Conservation (phyloP, 2,113 vertebrate species). For the Talpa occidentalis region DNA sequence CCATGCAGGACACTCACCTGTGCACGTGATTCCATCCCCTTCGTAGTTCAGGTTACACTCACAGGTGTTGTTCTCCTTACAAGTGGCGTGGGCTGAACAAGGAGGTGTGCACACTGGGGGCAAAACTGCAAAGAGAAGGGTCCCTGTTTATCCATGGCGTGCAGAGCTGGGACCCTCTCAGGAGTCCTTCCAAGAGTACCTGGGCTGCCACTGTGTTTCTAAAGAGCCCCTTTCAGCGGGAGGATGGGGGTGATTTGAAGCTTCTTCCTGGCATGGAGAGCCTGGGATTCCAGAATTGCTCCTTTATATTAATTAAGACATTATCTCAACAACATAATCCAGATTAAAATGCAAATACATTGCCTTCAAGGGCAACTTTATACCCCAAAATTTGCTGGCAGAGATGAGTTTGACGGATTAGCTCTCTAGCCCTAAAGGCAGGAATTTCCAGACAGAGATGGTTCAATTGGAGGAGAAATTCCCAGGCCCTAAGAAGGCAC, state of each 20-base stretch:
- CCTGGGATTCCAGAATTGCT: not conserved
- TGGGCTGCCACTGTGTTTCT: not conserved
- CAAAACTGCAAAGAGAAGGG: conserved; percentile 80
- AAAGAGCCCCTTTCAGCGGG: fast-evolving
- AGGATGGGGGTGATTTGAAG: not conserved
- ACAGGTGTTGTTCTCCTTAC: conserved; percentile 92
- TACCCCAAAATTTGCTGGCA: not conserved
- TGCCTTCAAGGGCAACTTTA: not conserved
- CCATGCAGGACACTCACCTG: conserved; percentile 84
- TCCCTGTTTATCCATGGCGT: fast-evolving
- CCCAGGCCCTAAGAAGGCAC: not conserved
- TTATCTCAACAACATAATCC: not conserved
- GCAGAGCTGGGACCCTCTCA: fast-evolving
- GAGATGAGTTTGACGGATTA: not conserved
- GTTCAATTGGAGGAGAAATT: not conserved
- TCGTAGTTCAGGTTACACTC: conserved; percentile 91
- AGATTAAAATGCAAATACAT: not conserved
- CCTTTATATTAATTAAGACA: not conserved
- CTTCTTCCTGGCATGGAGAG: not conserved
- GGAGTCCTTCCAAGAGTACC: not conserved
- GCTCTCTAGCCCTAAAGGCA: not conserved
- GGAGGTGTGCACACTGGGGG: conserved; percentile 86
- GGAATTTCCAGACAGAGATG: not conserved
- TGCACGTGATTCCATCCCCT: conserved; percentile 94
- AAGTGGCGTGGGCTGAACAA: conserved; percentile 91